Evolutionary conservation across 2,113 vertebrate genomes (phyloP).

Genomic region (Oxyruncus cristatus): DNA sequence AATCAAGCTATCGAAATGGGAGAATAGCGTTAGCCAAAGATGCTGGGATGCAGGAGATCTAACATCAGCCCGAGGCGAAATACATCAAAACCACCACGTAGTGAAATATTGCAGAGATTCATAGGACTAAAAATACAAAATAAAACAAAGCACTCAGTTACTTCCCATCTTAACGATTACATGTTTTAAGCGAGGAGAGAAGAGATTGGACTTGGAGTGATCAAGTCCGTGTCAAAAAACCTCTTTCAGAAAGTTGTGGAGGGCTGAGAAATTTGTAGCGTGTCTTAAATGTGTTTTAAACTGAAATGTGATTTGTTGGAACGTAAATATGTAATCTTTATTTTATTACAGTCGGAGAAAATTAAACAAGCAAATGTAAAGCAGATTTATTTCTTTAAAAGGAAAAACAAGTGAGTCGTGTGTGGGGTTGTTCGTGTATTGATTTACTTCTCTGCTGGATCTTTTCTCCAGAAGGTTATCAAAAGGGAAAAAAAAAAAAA

Average conservation of each 20-base stretch:
- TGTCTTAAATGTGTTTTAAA: neutral
- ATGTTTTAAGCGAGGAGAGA: neutral
- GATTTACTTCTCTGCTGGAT: neutral
- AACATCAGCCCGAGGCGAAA: neutral
- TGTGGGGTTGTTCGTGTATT: rapidly evolving
- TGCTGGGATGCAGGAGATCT: neutral
- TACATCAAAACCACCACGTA: neutral
- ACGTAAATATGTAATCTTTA: neutral
- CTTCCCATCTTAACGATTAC: neutral
- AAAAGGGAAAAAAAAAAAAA: neutral
- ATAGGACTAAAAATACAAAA: neutral
- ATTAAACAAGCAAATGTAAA: neutral
- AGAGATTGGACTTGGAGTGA: neutral
- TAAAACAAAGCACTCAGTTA: neutral
- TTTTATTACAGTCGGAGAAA: neutral
- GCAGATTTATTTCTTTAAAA: neutral
- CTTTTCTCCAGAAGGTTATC: neutral
- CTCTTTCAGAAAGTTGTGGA: neutral
- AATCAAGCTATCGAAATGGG: neutral
- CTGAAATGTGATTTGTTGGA: neutral
- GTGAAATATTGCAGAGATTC: neutral
- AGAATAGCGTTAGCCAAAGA: neutral
- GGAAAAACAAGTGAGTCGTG: neutral
- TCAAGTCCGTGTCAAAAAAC: neutral
- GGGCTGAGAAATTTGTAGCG: neutral